These are phyloP conservation scores for Melitaea cinxia DNA, from an alignment of 1,140 invertebrate species.

Conservation along the genomic window DNA sequence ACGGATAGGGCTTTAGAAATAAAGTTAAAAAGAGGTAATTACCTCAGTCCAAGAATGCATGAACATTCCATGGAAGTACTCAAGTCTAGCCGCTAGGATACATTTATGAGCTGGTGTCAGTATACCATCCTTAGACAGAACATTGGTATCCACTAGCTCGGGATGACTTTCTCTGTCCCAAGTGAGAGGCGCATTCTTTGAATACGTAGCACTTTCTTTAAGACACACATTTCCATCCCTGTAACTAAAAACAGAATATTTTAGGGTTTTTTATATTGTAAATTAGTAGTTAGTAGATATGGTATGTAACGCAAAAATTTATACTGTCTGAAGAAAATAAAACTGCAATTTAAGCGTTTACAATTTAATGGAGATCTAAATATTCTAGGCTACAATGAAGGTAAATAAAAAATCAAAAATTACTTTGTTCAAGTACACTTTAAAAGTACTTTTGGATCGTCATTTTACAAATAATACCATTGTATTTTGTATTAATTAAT, in stretches of 20 bases:
- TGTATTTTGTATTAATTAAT: too few species aligned
- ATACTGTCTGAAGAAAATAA: too few species aligned
- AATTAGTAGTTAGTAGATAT: too few species aligned
- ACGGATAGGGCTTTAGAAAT: too few species aligned
- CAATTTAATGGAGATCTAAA: too few species aligned
- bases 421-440: too few species aligned
- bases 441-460: too few species aligned
- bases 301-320: too few species aligned
- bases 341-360: too few species aligned
- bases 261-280: background rate
- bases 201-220: conserved; percentile 58
- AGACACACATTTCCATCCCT: conserved; percentile 59
- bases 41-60: conserved; percentile 87
- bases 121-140: conserved; percentile 83
- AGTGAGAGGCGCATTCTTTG: conserved; percentile 37
- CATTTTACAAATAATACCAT: too few species aligned
- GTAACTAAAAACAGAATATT: conserved; percentile 49
- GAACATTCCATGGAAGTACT: conserved; percentile 90
- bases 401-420: too few species aligned
- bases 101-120: conserved; percentile 87
- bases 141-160: conserved; percentile 84
- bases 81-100: conserved; percentile 86
- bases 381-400: too few species aligned
- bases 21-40: background rate
- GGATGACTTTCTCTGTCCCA: conserved; percentile 69